phyloP scores from a whole-genome alignment of 2,797 vertebrate genomes.

The Jordanella pulchra region DNA sequence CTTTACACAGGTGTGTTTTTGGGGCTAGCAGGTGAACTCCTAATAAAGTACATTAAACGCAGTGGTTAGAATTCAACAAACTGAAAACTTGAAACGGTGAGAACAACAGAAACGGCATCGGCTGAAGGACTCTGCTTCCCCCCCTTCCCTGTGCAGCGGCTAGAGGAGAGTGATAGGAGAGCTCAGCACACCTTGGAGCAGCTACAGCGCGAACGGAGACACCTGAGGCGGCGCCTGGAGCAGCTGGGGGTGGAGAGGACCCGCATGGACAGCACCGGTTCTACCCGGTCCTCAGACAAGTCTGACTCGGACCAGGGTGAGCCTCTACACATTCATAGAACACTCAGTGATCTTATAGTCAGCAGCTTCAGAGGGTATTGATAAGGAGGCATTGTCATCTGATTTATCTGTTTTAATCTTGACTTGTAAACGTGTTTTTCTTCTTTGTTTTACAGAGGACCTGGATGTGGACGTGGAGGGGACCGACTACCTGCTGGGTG shows the following conservation, averaged over 20 bases:
- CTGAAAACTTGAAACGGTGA: background rate
- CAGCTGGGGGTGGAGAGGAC: constrained; percentile 90
- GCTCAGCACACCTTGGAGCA: constrained; percentile 92
- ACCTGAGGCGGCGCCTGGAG: constrained; percentile 91
- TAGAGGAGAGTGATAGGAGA: constrained; percentile 90
- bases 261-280: constrained; percentile 90
- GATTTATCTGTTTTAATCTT: background rate
- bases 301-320: constrained; percentile 93
- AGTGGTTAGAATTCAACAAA: background rate
- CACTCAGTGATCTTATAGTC: too few relatives aligned
- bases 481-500: constrained; percentile 87
- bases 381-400: too few relatives aligned
- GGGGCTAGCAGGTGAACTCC: background rate
- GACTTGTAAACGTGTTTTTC: background rate
- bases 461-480: constrained; percentile 93
- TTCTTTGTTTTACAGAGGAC: constrained; percentile 82
- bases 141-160: constrained; percentile 75
- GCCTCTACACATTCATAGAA: constrained; percentile 23
- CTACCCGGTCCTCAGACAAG: constrained; percentile 85
- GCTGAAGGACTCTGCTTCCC: background rate
- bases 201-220: constrained; percentile 91
- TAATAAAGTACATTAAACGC: background rate
- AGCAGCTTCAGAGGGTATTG: background rate
- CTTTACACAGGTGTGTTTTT: background rate
- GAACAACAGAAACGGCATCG: background rate